Percentiles rank a stretch among this genome's conserved stretches.
These are phyloP conservation scores for Limenitis camilla DNA, from an alignment of 2,888 invertebrate genomes.

Conservation along the genomic window DNA sequence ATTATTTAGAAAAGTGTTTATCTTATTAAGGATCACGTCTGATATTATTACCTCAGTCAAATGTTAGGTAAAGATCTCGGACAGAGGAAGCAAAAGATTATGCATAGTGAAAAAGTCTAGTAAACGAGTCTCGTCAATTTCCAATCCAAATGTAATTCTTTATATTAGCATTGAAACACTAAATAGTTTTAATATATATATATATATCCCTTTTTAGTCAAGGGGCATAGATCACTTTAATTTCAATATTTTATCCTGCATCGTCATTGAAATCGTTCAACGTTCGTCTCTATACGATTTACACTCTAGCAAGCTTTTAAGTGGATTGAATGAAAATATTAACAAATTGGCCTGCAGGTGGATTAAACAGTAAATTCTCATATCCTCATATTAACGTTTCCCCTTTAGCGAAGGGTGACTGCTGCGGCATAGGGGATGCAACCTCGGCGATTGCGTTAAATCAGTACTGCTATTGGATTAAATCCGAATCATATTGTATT, in stretches of 20 bases:
- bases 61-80: no score
- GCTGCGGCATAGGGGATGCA: conserved; percentile 57
- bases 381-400: conserved; percentile 70
- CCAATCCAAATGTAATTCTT: no score
- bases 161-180: background rate
- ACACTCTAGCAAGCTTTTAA: conserved; percentile 55
- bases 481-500: conserved; percentile 42
- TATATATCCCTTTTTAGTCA: conserved; percentile 6
- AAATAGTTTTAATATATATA: no score
- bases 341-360: conserved; percentile 72
- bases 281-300: conserved; percentile 34
- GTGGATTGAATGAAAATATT: conserved; percentile 73
- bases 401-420: conserved; percentile 65
- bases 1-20: no score
- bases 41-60: no score
- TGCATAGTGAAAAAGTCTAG: no score
- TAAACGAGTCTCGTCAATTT: no score
- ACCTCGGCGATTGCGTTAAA: conserved; percentile 71
- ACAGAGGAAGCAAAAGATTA: no score
- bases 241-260: conserved; percentile 15
- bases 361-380: conserved; percentile 75
- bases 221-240: conserved; percentile 9
- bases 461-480: conserved; percentile 67
- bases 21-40: no score
- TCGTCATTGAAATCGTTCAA: conserved; percentile 22